Conservation (phyloP, 1,140 invertebrate species). For the Andrena cerasifolii region DNA sequence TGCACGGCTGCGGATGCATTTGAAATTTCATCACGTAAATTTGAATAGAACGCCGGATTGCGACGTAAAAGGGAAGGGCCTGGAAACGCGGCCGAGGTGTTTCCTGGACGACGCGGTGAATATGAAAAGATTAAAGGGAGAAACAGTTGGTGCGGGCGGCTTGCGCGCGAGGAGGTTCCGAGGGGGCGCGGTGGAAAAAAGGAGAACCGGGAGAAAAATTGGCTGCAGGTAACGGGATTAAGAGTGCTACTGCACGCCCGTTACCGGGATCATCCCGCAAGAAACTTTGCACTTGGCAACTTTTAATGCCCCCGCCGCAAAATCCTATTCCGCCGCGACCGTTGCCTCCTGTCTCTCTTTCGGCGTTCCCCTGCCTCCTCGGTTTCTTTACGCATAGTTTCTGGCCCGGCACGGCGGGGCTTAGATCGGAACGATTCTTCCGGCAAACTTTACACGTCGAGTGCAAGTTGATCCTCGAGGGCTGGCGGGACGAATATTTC, state of each 20-base stretch:
- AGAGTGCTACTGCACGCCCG: slow-evolving; percentile 74
- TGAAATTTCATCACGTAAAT: neutral
- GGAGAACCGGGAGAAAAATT: slow-evolving; percentile 72
- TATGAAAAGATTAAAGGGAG: slow-evolving; percentile 38
- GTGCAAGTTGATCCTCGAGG: slow-evolving; percentile 35
- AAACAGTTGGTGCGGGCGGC: neutral
- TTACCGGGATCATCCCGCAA: slow-evolving; percentile 75
- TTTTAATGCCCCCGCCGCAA: slow-evolving; percentile 77
- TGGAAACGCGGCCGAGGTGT: neutral
- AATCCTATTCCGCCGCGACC: slow-evolving; percentile 65
- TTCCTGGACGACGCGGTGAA: slow-evolving; percentile 14
- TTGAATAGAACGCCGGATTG: slow-evolving; percentile 2
- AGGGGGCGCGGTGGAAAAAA: neutral
- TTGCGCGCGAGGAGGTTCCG: neutral
- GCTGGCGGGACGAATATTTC: slow-evolving; percentile 37
- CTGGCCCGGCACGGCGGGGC: slow-evolving; percentile 35
- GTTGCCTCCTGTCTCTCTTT: slow-evolving; percentile 13
- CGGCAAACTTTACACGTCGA: slow-evolving; percentile 52
- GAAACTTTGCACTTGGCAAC: slow-evolving; percentile 81
- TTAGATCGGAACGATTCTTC: slow-evolving; percentile 62
- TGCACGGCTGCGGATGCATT: neutral
- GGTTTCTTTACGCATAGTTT: slow-evolving; percentile 47
- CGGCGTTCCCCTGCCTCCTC: neutral
- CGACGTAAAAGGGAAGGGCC: neutral
- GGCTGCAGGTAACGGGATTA: slow-evolving; percentile 79